These are phyloP conservation scores for Egretta garzetta DNA, from an alignment of 2,113 vertebrate genomes.

Conservation along the genomic window DNA sequence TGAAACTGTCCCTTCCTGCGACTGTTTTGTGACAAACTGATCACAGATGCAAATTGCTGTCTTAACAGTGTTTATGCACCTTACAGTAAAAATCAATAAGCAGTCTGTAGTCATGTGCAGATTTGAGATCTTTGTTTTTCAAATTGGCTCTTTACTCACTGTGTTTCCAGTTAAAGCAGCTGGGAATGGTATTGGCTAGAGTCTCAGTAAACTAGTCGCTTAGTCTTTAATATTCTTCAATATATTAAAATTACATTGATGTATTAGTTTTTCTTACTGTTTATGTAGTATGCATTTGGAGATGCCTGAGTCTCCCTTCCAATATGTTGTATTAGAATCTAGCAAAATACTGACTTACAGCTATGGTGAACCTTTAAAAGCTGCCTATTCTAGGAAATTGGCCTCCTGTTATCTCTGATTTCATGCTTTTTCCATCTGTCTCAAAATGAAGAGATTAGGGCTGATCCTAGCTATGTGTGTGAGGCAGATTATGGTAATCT, in stretches of 20 bases:
- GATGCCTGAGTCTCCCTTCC: background rate
- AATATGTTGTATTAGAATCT: background rate
- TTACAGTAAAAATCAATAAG: background rate
- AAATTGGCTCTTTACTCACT: background rate
- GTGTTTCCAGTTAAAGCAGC: background rate
- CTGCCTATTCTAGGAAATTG: conserved; percentile 47
- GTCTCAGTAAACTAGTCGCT: background rate
- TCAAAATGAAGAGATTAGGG: conserved; percentile 62
- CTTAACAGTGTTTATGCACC: background rate
- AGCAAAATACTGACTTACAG: conserved; percentile 40
- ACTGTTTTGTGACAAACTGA: background rate
- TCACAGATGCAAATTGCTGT: background rate
- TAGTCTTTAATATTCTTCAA: background rate
- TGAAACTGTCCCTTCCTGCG: background rate
- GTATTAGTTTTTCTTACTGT: background rate
- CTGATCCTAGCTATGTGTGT: conserved; percentile 32
- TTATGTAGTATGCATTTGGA: background rate
- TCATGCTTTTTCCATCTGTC: conserved; percentile 60
- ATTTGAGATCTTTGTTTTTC: background rate
- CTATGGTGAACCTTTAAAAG: background rate
- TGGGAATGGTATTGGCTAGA: background rate
- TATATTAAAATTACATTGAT: background rate
- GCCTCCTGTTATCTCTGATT: conserved; percentile 50
- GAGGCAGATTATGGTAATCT: conserved; percentile 53
- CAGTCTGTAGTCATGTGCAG: background rate